Conservation (phyloP, 2,113 vertebrate genomes). For the Chaetorhynchus papuensis region DNA sequence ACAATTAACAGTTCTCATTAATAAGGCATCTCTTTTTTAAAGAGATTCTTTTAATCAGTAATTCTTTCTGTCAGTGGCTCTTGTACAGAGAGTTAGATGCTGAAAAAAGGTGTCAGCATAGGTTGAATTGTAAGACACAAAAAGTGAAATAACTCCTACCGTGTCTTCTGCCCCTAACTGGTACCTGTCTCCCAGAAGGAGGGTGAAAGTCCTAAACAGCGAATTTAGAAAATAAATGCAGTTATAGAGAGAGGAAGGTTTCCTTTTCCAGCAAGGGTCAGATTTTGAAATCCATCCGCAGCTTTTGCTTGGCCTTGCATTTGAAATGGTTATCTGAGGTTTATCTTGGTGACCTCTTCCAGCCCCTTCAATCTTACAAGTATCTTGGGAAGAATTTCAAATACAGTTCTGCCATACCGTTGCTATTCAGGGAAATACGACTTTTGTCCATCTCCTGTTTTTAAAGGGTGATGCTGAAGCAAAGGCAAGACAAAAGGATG, state of each 20-base stretch:
- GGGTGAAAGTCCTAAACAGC: background rate
- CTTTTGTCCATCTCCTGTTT: accelerated
- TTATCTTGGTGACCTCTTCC: background rate
- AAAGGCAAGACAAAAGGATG: background rate
- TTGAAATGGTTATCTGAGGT: background rate
- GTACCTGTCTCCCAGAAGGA: background rate
- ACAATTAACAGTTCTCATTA: background rate
- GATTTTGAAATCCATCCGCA: background rate
- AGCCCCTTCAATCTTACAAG: background rate
- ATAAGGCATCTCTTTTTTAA: background rate
- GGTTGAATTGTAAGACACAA: background rate
- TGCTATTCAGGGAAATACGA: background rate
- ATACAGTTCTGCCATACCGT: background rate
- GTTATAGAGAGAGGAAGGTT: background rate
- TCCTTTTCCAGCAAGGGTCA: background rate
- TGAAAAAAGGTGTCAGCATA: background rate
- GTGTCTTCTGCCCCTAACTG: accelerated
- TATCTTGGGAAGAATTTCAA: background rate
- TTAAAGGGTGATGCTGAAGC: background rate
- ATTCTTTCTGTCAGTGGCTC: background rate
- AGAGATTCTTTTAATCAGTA: background rate
- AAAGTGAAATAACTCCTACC: background rate
- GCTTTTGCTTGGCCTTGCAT: background rate
- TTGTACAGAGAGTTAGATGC: background rate
- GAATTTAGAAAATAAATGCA: background rate